phyloP scores from a whole-genome alignment of 2,797 vertebrate genomes.

The Pangasius sanitwongsei region DNA sequence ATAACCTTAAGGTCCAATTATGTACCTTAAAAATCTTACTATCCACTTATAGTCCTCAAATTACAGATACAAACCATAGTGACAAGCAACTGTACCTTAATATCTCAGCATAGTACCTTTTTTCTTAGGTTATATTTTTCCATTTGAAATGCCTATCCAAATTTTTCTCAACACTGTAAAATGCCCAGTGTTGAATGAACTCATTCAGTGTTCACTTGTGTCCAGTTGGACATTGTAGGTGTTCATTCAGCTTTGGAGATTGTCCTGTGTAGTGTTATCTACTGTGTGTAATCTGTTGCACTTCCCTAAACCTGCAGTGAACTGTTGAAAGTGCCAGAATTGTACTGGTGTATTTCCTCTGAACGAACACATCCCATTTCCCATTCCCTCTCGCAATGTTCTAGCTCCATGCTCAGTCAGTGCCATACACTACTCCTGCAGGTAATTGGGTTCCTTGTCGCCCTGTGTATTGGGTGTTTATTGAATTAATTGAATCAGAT shows the following conservation, averaged over 20 bases:
- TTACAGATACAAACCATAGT: not conserved
- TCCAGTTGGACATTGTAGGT: constrained; percentile 18
- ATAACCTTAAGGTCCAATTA: not conserved
- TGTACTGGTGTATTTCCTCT: constrained; percentile 44
- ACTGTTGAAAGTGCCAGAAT: constrained; percentile 41
- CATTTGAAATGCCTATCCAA: not conserved
- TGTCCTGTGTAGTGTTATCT: constrained; percentile 36
- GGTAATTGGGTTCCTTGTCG: constrained; percentile 53
- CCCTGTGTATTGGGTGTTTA: constrained; percentile 55
- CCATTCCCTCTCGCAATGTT: constrained; percentile 41
- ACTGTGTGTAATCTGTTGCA: constrained; percentile 29
- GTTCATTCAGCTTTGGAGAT: constrained; percentile 18
- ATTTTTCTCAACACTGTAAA: not conserved
- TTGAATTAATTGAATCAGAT: constrained; percentile 55
- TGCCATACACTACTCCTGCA: constrained; percentile 36
- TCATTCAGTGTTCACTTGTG: not conserved
- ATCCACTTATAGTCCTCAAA: not conserved
- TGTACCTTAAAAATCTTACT: not conserved
- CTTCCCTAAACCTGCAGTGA: constrained; percentile 41
- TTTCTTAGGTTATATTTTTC: not conserved
- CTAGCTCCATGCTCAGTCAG: constrained; percentile 42
- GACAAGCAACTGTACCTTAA: not conserved
- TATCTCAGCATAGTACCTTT: not conserved
- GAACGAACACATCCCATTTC: constrained; percentile 49
- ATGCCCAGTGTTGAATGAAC: constrained; percentile 6